Evolutionary conservation across 2,797 vertebrate species (phyloP), one percentile per base, ranked within the genome.

Genomic region (Pelodytes ibericus): DNA sequence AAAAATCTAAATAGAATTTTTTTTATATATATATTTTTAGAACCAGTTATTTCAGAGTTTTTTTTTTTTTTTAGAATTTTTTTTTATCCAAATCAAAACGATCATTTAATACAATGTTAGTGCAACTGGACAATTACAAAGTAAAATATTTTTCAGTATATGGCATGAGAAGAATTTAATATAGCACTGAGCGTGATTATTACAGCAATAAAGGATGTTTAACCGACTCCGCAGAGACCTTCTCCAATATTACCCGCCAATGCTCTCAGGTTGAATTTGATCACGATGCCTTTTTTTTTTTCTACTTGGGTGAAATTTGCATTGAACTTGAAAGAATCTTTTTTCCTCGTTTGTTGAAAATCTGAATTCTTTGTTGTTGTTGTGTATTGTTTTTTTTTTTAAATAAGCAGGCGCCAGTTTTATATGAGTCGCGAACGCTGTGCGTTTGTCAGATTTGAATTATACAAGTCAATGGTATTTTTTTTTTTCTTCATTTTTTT

Each of bases 361-460:
- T 33, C 41, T 67, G 63, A 72, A 60, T 49, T 70, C 66, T 57
- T 60, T n/a, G 53, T 64, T 22, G 13, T 63, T 64, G 57, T 15
- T 18, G 58, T 51, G 20, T 47, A 29, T 61, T 49, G 7, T 67
- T 41, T 25, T 30, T 51, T 11, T 51, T 30, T 56, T 53, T 69
- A 24, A 83, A 82, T 71, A 88, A 87, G 84, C 59, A 79, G 87
- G 87, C 89, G 85, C 87, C 90, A 87, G 88, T 88, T 91, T 90
- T 92, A 73, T 89, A 85, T 2, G 93, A 95, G 90, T 94, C 93
- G 84, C 94, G 87, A 94, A 95, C 92, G 95, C 94, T 95, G 94
- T 95, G 94, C 94, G 94, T 95, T 96, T 91, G 94, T 95, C 87
- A 95, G 94, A 93, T 86, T n/a, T 83, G 89, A 93, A 93, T 88